Evolutionary conservation across 2,113 vertebrate genomes (phyloP).

Genomic region (Picathartes gymnocephalus): DNA sequence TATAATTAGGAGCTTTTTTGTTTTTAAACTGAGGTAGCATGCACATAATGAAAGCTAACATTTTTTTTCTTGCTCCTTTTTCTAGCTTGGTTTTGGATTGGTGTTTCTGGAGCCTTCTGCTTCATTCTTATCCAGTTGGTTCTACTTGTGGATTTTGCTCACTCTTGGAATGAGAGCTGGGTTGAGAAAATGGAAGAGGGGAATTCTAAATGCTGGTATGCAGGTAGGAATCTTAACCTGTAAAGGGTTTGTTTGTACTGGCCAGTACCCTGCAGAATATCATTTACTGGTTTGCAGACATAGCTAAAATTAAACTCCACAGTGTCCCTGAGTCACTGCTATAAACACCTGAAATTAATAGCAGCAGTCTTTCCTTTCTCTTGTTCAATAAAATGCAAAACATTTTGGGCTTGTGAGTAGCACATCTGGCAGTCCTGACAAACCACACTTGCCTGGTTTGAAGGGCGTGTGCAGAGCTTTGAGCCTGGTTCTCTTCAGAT

Average conservation of each 20-base stretch:
- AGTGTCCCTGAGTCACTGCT: neutral
- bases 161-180: constrained; percentile 90
- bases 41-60: neutral
- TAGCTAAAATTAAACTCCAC: neutral
- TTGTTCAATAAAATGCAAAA: neutral
- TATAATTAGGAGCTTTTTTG: neutral
- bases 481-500: neutral
- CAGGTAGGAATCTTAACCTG: constrained; percentile 74
- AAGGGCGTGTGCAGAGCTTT: neutral
- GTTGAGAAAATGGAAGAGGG: constrained; percentile 83
- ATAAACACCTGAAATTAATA: neutral
- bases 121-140: constrained; percentile 94
- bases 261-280: neutral
- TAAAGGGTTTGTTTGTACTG: neutral
- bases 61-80: neutral
- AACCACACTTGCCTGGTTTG: neutral
- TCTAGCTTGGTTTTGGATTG: constrained; percentile 85
- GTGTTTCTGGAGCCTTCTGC: constrained; percentile 75
- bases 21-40: neutral
- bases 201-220: constrained; percentile 84
- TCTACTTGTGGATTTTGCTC: constrained; percentile 88
- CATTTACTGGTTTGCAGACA: neutral
- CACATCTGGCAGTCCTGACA: neutral
- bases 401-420: neutral
- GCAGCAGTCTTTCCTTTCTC: neutral